These are phyloP conservation scores for Operophtera brumata DNA, from an alignment of 2,888 invertebrate species.

Conservation along the genomic window DNA sequence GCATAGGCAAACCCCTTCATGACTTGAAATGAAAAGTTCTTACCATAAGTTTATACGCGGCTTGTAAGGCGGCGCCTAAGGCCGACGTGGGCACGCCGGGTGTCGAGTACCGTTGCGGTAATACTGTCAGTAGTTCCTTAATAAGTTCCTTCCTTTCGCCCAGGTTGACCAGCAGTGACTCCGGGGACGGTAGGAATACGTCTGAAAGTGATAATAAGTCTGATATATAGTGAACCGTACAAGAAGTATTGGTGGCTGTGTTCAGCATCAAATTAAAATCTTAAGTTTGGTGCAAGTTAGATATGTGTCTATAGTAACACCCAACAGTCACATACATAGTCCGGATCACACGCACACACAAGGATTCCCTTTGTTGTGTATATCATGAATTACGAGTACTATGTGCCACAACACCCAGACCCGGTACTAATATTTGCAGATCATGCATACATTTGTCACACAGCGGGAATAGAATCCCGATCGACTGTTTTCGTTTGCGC, in stretches of 20 bases:
- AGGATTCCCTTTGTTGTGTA: no score
- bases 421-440: no score
- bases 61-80: conserved; percentile 84
- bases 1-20: no score
- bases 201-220: conserved; percentile 77
- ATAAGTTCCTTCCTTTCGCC: conserved; percentile 90
- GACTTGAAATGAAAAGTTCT: not conserved
- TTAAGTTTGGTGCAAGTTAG: not conserved
- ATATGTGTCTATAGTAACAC: no score
- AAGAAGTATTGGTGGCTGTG: not conserved
- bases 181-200: conserved; percentile 96
- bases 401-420: no score
- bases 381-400: no score
- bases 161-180: conserved; percentile 94
- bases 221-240: not conserved
- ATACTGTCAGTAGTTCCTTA: conserved; percentile 85
- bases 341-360: no score
- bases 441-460: no score
- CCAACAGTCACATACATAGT: no score
- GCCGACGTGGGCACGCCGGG: conserved; percentile 89
- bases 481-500: no score
- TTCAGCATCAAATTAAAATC: not conserved
- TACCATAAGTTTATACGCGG: conserved; percentile 25
- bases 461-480: no score
- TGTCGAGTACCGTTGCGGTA: conserved; percentile 87